Conservation (phyloP, 2,797 vertebrate genomes). For the Linurgus olivaceus region DNA sequence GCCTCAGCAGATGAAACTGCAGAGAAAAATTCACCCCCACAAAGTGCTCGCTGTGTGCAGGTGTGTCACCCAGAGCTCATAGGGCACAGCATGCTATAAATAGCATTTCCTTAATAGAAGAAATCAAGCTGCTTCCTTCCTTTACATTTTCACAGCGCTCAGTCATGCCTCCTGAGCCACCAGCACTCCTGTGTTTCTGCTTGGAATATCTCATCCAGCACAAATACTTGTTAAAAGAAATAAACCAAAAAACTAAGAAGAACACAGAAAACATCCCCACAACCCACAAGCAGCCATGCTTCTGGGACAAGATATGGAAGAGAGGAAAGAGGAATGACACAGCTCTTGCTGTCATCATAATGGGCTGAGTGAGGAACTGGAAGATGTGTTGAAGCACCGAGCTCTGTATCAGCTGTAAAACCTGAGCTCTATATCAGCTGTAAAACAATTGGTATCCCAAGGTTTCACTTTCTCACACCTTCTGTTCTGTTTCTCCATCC, state of each 20-base stretch:
- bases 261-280: not conserved
- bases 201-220: not conserved
- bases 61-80: not conserved
- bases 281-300: accelerated
- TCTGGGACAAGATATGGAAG: accelerated
- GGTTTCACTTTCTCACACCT: not conserved
- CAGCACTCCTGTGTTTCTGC: not conserved
- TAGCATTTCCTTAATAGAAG: not conserved
- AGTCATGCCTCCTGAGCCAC: not conserved
- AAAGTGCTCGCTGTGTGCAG: accelerated
- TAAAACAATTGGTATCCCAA: accelerated
- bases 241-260: not conserved
- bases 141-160: not conserved
- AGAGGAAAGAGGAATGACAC: not conserved
- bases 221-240: not conserved
- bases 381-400: not conserved
- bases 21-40: not conserved
- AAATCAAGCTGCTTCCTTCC: not conserved
- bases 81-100: not conserved
- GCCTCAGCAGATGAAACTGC: not conserved
- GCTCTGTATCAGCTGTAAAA: not conserved
- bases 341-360: accelerated
- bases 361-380: not conserved
- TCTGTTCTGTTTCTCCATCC: not conserved
- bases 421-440: not conserved